Evolutionary conservation across 2,888 invertebrate genomes (phyloP), one percentile per base, ranked within the genome.

Genomic region (Drosophila melanosoma): DNA sequence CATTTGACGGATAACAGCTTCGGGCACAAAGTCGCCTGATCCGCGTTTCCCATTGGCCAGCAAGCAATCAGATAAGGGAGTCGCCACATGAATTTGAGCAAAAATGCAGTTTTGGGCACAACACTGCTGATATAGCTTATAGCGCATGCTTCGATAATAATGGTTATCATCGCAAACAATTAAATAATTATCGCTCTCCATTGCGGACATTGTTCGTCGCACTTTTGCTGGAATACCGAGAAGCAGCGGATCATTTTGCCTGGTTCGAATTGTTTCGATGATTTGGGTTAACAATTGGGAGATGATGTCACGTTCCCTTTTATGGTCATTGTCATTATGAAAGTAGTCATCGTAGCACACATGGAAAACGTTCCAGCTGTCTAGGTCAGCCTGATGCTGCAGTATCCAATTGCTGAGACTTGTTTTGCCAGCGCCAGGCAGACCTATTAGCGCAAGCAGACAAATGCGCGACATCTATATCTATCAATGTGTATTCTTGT

Each of bases 91-190:
- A 36, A 93, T 78, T 75, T 92, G 92, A 0, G 87, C 89, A 70
- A 86, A 93, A 5, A 80, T 61, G 11, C 89, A 70, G 29, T 59
- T 26, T 3, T 76, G 49, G 6, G 60, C 26, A 29, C 82, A 81
- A 10, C 90, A 82, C 12, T 92, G 42, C 74, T 92, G 91, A 45
- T 89, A 89, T 1, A 92, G 63, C 63, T 92, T 90, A 59, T 91
- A 84, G 17, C 93, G 90, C 93, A 93, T 93, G 32, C 93, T 92
- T 58, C 81, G 79, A 64, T 93, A 93, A 54, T 91, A 93, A 59
- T 92, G 88, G 65, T 93, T 93, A 67, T 93, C 93, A 77, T 93
- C 93, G 62, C 91, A 90, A 29, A 93, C n/a, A 12, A 93, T 81
- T 1, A 92, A 6, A 61, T 72, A 82, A 42, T 83, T 80, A 2